Conservation (phyloP, 2,797 vertebrate genomes). For the Ctenopoma kingsleyae region DNA sequence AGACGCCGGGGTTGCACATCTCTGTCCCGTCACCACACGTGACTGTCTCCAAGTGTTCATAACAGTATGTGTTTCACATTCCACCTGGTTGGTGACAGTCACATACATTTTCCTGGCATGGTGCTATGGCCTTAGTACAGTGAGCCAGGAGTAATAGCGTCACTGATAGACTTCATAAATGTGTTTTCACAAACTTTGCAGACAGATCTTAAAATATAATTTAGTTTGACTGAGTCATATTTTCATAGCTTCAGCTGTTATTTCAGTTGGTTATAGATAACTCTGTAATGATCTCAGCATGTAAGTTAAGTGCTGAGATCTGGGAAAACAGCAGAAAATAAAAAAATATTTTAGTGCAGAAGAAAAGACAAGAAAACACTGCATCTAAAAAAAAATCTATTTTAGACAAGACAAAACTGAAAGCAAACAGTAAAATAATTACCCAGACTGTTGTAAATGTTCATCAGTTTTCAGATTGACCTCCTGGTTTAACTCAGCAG, state of each 20-base stretch:
- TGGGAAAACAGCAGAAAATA: neutral
- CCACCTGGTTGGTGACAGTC: slow-evolving; percentile 39
- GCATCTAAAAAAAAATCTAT: neutral
- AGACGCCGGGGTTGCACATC: slow-evolving; percentile 63
- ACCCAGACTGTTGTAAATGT: slow-evolving; percentile 10
- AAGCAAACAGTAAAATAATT: slow-evolving; percentile 15
- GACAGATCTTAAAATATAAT: neutral
- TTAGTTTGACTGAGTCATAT: neutral
- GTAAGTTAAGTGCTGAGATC: neutral
- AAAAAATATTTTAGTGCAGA: neutral
- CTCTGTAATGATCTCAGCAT: neutral
- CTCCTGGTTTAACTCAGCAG: neutral
- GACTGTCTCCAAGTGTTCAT: slow-evolving; percentile 45
- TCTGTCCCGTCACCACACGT: slow-evolving; percentile 36
- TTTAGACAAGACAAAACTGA: slow-evolving; percentile 18
- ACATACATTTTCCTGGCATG: slow-evolving; percentile 1
- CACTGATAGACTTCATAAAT: slow-evolving; percentile 13
- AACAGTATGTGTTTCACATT: slow-evolving; percentile 47
- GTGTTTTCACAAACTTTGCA: slow-evolving; percentile 2
- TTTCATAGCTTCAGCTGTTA: slow-evolving; percentile 7
- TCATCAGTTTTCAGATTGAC: neutral
- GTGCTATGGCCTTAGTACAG: neutral
- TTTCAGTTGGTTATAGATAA: slow-evolving; percentile 3
- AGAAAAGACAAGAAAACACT: neutral
- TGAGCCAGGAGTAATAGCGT: neutral